Evolutionary conservation across 2,888 invertebrate species (phyloP), one percentile per base, ranked within the genome.

Genomic region (Allolobophora icterica): DNA sequence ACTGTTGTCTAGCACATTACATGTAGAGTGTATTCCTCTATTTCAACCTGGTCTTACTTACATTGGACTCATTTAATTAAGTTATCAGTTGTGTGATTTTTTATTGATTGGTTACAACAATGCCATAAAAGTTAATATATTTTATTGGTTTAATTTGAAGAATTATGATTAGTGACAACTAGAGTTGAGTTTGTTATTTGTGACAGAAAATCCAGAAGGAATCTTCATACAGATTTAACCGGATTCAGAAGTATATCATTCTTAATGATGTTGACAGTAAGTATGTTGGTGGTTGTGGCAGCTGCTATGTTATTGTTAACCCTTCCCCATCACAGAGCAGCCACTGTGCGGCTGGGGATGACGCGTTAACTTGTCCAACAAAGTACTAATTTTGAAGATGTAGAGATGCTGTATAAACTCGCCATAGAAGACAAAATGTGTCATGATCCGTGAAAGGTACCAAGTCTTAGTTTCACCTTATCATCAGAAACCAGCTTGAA

Each of bases 191-290:
- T 87, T 87, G 84, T 38, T 87, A n/a, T 87, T 38, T 87, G 84
- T 58, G 30, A 38, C 89, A 92, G 92, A 90, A 91, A 83, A 91
- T 92, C 8, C 38, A 58, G 35, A 89, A 58, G 83, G 89, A 92
- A 58, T 33, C 84, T 19, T 42, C 90, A 21, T 93, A 33, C 92
- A 97, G 92, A 96, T 97, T 89, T 97, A 97, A 97, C 94, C 96
- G 97, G 17, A 97, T 98, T 92, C 98, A 98, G 95, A 97, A 98
- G 93, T 97, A 97, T 94, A 95, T 99, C 38, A 98, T 99, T 95
- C 96, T 98, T 5, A 97, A 98, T 93, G 97, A 98, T 94, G 96
- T 95, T 33, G 94, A 95, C 91, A 94, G 95, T 95, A 92, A 92
- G 94, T 93, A 34, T 90, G 38, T 89, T 24, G 33, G 35, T 89